These are phyloP conservation scores for Solenopsis invicta DNA, from an alignment of 1,140 invertebrate genomes.

Conservation along the genomic window DNA sequence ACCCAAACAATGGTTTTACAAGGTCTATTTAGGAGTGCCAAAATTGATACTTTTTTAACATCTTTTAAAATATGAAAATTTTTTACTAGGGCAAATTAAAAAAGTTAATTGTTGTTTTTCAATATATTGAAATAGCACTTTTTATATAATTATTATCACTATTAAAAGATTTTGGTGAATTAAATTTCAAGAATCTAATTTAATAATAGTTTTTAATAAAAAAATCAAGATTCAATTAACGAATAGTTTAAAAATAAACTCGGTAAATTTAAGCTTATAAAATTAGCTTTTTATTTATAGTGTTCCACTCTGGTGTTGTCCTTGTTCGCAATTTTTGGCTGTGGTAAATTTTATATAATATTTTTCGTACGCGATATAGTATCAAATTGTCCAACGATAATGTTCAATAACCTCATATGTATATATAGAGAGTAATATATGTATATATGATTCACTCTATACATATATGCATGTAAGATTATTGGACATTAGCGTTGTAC, in stretches of 20 bases:
- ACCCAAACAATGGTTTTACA: no score
- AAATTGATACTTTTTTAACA: no score
- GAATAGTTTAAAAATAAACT: not conserved
- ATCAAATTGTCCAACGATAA: not conserved
- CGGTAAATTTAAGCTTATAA: conserved; percentile 33
- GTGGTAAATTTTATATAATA: not conserved
- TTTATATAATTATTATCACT: no score
- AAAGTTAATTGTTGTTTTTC: not conserved
- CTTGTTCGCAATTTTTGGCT: conserved; percentile 17
- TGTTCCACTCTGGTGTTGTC: not conserved
- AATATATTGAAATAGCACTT: not conserved
- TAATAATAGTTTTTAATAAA: not conserved
- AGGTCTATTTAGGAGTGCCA: no score
- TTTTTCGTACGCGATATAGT: not conserved
- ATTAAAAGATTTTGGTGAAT: no score
- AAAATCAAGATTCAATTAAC: not conserved
- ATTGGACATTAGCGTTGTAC: no score
- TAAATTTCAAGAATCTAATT: not conserved
- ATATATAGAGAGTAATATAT: no score
- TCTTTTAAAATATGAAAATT: no score
- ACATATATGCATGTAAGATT: no score
- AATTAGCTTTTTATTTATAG: conserved; percentile 20
- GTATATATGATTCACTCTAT: no score
- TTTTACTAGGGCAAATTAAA: not conserved
- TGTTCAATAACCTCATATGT: not conserved